Evolutionary conservation across 2,888 invertebrate species (phyloP), one percentile per base, ranked within the genome.

Genomic region (Orthosia gothica): DNA sequence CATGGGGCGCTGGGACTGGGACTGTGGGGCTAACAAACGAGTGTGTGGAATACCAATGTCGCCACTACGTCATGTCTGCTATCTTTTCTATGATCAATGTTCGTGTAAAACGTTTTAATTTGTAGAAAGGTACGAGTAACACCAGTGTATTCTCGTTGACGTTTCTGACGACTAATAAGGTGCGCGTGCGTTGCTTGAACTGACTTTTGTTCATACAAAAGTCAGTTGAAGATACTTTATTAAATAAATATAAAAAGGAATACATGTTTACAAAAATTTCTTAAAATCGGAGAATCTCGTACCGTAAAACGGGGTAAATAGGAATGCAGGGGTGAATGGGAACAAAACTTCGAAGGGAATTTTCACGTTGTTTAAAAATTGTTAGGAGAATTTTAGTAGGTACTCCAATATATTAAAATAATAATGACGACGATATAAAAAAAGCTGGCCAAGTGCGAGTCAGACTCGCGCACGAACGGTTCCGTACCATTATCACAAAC

Each of bases 101-200:
- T 76, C 52, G 65, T 83, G 74, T 74, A 26, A 74, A 23, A 70
- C 59, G 59, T 74, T 74, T 78, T 85, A 74, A 83, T 74, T 85
- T 69, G 61, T 62, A 59, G 71, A 74, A 81, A 78, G 52, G 50
- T n/a, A n/a, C n/a, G n/a, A n/a, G n/a, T 62, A 81, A 66, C 66
- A 32, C 52, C n/a, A 64, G 16, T 20, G 58, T n/a, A 63, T 26
- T 40, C 23, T 20, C 13, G 59, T 11, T 50, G 54, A 61, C 32
- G 45, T 47, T 65, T 61, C 45, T 47, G 64, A 50, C 47, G 15
- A 32, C 20, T 74, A 64, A 76, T 63, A 73, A 73, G 66, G 32
- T 23, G 47, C 75, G 81, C 50, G 55, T 54, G 49, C 7, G 58
- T n/a, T 52, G 12, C 20, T n/a, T 54, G n/a, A n/a, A 50, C 40